A percentile compares a stretch with the other conserved stretches of the same genome.
These are phyloP conservation scores for Argentina silus DNA, from an alignment of 2,797 vertebrate species.

Conservation along the genomic window DNA sequence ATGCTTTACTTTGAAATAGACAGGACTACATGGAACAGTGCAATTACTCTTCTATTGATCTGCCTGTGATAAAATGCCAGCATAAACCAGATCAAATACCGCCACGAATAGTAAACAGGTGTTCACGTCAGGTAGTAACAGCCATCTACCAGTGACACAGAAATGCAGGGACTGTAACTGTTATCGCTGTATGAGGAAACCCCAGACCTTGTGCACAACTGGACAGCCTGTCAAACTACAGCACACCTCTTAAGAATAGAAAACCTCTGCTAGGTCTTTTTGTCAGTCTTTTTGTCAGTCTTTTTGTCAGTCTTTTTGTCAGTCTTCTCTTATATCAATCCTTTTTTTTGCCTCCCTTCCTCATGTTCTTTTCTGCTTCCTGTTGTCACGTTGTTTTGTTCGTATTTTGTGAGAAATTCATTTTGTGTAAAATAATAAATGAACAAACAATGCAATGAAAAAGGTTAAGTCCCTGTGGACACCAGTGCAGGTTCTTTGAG, in stretches of 20 bases:
- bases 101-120: slow-evolving; percentile 58
- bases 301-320: no score
- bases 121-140: slow-evolving; percentile 46
- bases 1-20: slow-evolving; percentile 45
- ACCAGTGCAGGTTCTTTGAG: no score
- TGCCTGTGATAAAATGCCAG: slow-evolving; percentile 56
- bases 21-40: slow-evolving; percentile 38
- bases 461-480: no score
- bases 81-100: slow-evolving; percentile 52
- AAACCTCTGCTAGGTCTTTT: neutral
- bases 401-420: no score
- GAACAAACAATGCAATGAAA: no score
- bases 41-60: slow-evolving; percentile 70
- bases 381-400: no score
- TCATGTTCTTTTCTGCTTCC: no score
- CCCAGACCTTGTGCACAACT: slow-evolving; percentile 15
- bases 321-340: no score
- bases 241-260: neutral
- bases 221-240: neutral
- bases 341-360: no score
- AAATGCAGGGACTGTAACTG: neutral
- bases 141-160: slow-evolving; percentile 3
- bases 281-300: no score
- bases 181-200: neutral
- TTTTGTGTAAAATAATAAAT: no score